phyloP scores from a whole-genome alignment of 2,113 vertebrate species.

The Gobio gobio region DNA sequence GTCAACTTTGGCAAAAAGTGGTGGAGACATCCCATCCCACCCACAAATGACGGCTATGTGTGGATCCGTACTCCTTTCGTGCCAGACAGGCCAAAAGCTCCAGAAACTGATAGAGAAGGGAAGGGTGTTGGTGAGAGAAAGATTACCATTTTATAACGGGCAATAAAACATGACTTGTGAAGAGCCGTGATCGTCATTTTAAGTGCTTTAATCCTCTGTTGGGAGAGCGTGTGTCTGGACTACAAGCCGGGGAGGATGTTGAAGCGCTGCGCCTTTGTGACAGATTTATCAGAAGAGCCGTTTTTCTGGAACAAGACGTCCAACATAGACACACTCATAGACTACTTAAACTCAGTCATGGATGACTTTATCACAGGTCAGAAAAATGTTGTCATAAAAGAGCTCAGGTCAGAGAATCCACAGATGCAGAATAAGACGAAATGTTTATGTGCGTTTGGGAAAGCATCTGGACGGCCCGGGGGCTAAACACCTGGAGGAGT shows the following conservation, averaged over 20 bases:
- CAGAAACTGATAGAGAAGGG: constrained; percentile 12
- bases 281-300: constrained; percentile 40
- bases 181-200: constrained; percentile 24
- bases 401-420: constrained; percentile 43
- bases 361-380: constrained; percentile 46
- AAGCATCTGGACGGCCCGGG: not conserved
- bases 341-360: constrained; percentile 34
- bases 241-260: constrained; percentile 14
- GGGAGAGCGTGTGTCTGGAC: constrained; percentile 12
- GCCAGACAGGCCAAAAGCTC: constrained; percentile 2
- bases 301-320: constrained; percentile 13
- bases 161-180: constrained; percentile 34
- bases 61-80: not conserved
- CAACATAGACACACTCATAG: constrained; percentile 36
- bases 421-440: constrained; percentile 17
- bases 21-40: too few relatives aligned
- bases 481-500: constrained; percentile 23
- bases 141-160: constrained; percentile 13
- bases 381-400: constrained; percentile 42
- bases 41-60: not conserved
- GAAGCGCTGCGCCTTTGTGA: constrained; percentile 32
- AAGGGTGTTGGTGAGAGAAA: constrained; percentile 12
- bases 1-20: too few relatives aligned
- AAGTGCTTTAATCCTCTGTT: not conserved
- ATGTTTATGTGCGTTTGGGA: constrained; percentile 21